Conservation (phyloP, 2,113 vertebrate species). For the Anser brachyrhynchus region DNA sequence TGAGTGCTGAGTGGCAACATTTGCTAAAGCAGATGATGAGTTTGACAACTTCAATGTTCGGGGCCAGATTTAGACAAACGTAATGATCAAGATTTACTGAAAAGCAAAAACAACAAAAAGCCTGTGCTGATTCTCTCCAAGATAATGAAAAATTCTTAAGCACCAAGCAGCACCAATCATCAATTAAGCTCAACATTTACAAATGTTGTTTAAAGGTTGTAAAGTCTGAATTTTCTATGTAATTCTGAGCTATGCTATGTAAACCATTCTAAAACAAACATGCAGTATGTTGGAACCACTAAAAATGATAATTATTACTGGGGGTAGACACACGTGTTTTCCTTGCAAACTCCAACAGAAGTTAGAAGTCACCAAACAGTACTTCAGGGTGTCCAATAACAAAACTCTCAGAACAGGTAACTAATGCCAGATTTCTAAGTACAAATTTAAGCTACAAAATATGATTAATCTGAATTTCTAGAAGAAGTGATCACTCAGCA, state of each 20-base stretch:
- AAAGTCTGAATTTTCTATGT: neutral
- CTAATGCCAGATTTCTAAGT: neutral
- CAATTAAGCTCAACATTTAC: neutral
- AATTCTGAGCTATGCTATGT: neutral
- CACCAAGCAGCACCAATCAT: neutral
- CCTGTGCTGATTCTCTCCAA: neutral
- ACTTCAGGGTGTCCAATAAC: neutral
- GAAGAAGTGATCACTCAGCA: neutral
- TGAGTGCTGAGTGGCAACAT: neutral
- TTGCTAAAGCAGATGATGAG: neutral
- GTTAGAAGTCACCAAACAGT: neutral
- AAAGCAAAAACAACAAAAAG: accelerated
- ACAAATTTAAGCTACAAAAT: neutral
- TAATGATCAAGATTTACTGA: neutral
- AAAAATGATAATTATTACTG: neutral
- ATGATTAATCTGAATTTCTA: neutral
- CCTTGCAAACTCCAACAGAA: neutral
- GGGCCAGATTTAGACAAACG: neutral
- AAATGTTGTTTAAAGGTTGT: neutral
- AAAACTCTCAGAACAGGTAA: neutral
- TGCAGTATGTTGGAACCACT: neutral
- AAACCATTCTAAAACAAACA: neutral
- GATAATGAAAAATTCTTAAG: neutral
- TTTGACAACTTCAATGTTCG: neutral
- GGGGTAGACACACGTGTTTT: neutral